phyloP scores from a whole-genome alignment of 2,113 vertebrate genomes.

The Potamarius usumacintae region DNA sequence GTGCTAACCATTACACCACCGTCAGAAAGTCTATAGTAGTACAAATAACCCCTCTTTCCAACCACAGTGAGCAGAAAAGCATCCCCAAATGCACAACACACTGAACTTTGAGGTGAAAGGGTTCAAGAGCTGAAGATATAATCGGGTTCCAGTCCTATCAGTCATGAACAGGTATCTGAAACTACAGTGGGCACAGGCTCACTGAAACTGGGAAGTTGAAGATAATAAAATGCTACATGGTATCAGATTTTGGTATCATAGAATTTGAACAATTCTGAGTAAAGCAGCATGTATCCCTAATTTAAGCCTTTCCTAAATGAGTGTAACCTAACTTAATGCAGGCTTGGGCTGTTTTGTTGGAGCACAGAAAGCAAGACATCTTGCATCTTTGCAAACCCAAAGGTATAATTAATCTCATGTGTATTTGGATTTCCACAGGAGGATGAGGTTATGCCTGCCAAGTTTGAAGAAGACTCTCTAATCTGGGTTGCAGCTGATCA shows the following conservation, averaged over 20 bases:
- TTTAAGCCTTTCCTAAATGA: neutral
- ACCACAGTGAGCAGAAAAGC: neutral
- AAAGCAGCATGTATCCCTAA: neutral
- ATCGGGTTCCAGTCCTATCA: neutral
- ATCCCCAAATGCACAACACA: neutral
- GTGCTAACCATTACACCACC: no score
- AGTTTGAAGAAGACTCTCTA: slow-evolving; percentile 85
- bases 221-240: neutral
- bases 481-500: slow-evolving; percentile 86
- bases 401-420: slow-evolving; percentile 29
- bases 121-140: neutral
- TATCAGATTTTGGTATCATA: neutral
- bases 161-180: neutral
- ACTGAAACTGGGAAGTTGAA: neutral
- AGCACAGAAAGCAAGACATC: neutral
- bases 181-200: neutral
- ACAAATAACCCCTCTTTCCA: neutral
- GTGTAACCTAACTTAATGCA: neutral
- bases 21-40: neutral
- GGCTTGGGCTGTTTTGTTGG: neutral
- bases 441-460: slow-evolving; percentile 84
- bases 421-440: slow-evolving; percentile 70
- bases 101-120: neutral
- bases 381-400: neutral
- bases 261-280: neutral